Conservation (phyloP, 2,113 vertebrate species). For the Ginglymostoma cirratum region DNA sequence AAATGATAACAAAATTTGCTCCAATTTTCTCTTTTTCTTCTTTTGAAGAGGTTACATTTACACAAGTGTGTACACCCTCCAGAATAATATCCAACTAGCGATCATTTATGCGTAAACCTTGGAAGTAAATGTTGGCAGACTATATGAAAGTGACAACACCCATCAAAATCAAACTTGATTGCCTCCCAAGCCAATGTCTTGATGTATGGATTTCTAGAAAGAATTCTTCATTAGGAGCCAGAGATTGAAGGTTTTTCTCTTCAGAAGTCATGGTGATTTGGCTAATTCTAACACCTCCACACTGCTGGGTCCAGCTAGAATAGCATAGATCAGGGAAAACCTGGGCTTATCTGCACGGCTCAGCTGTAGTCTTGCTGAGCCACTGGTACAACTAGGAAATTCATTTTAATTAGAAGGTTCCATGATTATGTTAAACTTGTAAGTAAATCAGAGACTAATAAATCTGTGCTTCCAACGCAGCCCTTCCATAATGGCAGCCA, state of each 20-base stretch:
- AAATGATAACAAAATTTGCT: background rate
- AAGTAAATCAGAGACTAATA: constrained; percentile 13
- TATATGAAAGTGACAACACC: background rate
- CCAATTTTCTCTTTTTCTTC: background rate
- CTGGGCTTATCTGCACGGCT: background rate
- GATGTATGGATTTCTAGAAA: background rate
- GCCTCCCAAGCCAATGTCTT: background rate
- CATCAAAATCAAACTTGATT: background rate
- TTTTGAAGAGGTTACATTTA: background rate
- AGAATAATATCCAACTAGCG: background rate
- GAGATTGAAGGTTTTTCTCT: background rate
- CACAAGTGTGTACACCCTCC: background rate
- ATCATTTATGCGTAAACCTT: background rate
- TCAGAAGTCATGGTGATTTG: background rate
- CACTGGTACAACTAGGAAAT: background rate
- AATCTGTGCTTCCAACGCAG: background rate
- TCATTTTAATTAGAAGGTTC: background rate
- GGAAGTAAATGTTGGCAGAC: background rate
- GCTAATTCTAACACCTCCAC: background rate
- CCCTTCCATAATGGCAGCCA: constrained; percentile 19
- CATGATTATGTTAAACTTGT: background rate
- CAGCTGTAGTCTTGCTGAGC: background rate
- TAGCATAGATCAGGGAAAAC: background rate
- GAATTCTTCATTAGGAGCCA: background rate
- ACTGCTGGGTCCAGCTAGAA: background rate